Base-by-base conservation (phyloP, 1,140 invertebrate genomes). In the Ceratitis capitata region DNA sequence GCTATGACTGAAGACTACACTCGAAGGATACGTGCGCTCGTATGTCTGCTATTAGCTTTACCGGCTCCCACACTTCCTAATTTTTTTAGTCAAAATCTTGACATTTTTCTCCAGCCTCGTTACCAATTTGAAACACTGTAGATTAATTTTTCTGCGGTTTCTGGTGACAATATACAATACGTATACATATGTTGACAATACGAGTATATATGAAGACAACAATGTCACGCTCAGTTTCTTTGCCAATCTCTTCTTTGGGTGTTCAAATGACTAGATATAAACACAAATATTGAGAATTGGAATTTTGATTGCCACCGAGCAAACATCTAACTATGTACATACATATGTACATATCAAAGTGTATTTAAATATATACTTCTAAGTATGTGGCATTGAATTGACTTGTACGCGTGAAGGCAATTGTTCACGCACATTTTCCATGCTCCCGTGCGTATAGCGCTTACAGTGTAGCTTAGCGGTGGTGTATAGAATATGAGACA, bases 221-320 rank as follows among this genome's bases (percentile, higher is more conserved):
- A 42, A 12, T 47, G 39, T 42, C 69, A 42, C 16, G 69, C 58
- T 61, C 23, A 47, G 39, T 47, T 78, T 39, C 35, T 16, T 7
- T 78, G 42, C 14, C 32, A 78, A 42, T 29, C 69, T 39, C 35
- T 16, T n/a, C 19, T 32, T 42, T 14, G 78, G n/a, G 9, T 47
- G 7, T 51, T 39, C 23, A 42, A 39, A 35, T 78, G 42, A 42
- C 9, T 29, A 23, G 16, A 82, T 19, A 82, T n/a, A 45, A 12
- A 49, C 7, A 84, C 53, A 84, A 84, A 42, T 64, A 84, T 84
- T 84, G 56, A n/a, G 53, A 84, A 84, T 84, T 84, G 83, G 35
- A 26, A 64, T 84, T 84, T 83, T 78, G 69, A 78, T 78, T 78
- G 69, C n/a, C 35, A 45, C 19, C 69, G 16, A 78, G 19, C n/a